Conservation (phyloP, 2,888 invertebrate species). For the Drosophila tripunctata region DNA sequence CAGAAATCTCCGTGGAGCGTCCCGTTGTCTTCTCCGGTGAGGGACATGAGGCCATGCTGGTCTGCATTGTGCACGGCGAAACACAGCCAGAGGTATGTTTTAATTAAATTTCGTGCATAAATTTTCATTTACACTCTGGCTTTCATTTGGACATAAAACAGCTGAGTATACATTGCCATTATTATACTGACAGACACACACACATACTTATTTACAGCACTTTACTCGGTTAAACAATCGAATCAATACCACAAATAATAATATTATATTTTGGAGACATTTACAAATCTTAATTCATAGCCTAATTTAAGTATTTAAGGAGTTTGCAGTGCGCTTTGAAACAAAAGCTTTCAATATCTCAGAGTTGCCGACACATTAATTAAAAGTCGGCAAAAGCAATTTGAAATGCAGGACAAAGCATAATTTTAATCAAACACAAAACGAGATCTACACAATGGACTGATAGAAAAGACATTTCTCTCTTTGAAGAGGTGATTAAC, state of each 20-base stretch:
- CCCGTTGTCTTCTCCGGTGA: constrained; percentile 88
- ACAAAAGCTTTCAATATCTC: constrained; percentile 9
- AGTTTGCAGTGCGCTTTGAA: neutral
- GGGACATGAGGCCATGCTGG: constrained; percentile 88
- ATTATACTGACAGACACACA: constrained; percentile 31
- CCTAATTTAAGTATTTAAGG: neutral
- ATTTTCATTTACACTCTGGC: constrained; percentile 66
- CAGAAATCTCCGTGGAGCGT: constrained; percentile 86
- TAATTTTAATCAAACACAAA: constrained; percentile 73
- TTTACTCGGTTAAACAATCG: constrained; percentile 24
- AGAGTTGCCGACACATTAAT: constrained; percentile 51
- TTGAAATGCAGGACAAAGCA: constrained; percentile 65
- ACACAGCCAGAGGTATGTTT: constrained; percentile 88
- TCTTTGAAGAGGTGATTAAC: neutral
- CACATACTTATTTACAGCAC: constrained; percentile 27
- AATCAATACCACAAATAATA: constrained; percentile 7
- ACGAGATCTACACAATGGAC: constrained; percentile 37
- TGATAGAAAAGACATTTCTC: constrained; percentile 1
- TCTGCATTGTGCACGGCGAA: constrained; percentile 89
- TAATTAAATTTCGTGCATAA: constrained; percentile 69
- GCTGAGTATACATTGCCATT: constrained; percentile 42
- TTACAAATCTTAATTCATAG: neutral
- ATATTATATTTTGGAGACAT: neutral
- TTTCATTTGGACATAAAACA: constrained; percentile 61
- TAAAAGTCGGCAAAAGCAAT: constrained; percentile 66